phyloP scores from a whole-genome alignment of 2,797 vertebrate genomes.

The Intellagama lesueurii region DNA sequence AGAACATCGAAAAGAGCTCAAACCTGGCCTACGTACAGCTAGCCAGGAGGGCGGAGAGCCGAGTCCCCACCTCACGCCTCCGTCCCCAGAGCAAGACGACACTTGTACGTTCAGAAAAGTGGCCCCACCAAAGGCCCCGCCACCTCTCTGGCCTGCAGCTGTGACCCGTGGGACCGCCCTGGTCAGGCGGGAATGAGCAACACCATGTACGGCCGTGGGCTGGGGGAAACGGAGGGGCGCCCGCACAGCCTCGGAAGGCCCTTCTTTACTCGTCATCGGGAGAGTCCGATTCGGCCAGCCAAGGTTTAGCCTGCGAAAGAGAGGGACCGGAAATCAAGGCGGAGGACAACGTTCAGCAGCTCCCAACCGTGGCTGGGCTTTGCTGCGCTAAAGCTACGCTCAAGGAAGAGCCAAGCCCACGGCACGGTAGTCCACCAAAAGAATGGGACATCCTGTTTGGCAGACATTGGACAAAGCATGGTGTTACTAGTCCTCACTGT shows the following conservation, averaged over 20 bases:
- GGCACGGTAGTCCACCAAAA: too few species aligned
- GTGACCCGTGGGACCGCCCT: constrained; percentile 39
- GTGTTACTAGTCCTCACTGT: not conserved
- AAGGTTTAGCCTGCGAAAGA: constrained; percentile 51
- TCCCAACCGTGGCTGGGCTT: too few species aligned
- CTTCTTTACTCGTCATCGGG: constrained; percentile 50
- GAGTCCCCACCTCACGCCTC: too few species aligned
- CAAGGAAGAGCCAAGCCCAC: too few species aligned
- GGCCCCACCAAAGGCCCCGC: too few species aligned
- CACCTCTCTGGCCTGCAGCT: not conserved
- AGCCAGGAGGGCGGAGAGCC: too few species aligned
- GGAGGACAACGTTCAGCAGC: too few species aligned
- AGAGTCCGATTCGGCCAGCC: rapidly evolving
- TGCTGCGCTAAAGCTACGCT: too few species aligned
- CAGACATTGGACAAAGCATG: not conserved
- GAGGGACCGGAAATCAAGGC: not conserved
- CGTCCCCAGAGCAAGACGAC: not conserved
- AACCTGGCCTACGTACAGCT: not conserved
- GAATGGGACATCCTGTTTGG: too few species aligned
- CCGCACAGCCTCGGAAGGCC: rapidly evolving
- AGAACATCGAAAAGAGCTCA: not conserved
- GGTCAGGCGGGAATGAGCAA: not conserved
- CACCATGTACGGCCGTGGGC: rapidly evolving
- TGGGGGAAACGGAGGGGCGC: rapidly evolving
- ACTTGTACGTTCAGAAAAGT: rapidly evolving